Base-by-base conservation (phyloP, 1,140 invertebrate species). In the Cydia strobilella region DNA sequence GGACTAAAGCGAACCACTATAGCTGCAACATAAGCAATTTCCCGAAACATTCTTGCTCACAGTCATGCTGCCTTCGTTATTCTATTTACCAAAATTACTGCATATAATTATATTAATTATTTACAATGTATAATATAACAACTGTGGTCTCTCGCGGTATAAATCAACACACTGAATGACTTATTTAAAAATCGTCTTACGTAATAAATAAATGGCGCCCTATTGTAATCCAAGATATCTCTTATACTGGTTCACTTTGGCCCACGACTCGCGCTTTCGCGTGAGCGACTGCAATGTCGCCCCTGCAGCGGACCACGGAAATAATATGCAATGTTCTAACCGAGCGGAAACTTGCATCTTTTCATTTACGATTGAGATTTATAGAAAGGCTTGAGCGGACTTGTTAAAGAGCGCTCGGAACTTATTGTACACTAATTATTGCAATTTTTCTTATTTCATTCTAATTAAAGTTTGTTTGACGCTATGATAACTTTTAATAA, bases 351-450 rank as follows among this genome's bases (percentile, higher is more conserved):
- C 18, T 59, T 59, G 54, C 54, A 23, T 7, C 20, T 59, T 54
- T 23, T 59, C 54, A 59, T 59, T 59, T 59, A 59, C 54, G n/a
- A 59, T 59, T 59, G 18, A 59, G 54, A 59, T 23, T 59, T 59
- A 23, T 59, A 59, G 18, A 59, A 59, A 59, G 54, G 54, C 54
- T 23, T 59, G 18, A 59, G 54, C 20, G 54, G 20, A 59, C 54
- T 59, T 59, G 54, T 18, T n/a, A 54, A 18, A 48, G 51, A 54
- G 51, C 51, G 51, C n/a, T 54, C 15, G 51, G n/a, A 7, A 7
- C 51, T 54, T 18, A 15, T 54, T 20, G 6, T 9, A n/a, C 15
- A 59, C 1, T 23, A 23, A 59, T 59, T 59, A 59, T 59, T 59
- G 20, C 7, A 59, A 0, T 59, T 51, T 51, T 51, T 51, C 48